Base-by-base conservation (phyloP, 2,797 vertebrate genomes). In the Petrocephalus schoutedeni region DNA sequence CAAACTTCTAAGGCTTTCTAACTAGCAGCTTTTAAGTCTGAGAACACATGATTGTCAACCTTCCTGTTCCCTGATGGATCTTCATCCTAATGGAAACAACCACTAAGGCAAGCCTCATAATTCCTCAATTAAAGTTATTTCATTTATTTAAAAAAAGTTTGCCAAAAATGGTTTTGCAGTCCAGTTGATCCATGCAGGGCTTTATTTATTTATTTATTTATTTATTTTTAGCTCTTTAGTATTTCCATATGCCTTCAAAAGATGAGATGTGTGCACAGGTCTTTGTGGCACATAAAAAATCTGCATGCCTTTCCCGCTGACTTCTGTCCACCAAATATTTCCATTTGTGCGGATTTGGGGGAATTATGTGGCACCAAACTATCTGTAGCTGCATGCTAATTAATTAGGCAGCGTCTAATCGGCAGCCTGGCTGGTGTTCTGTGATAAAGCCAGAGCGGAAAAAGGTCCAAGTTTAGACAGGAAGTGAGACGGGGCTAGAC, bases 381-480 rank as follows among this genome's bases (percentile, higher is more conserved):
- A 90, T 92, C 94, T 94, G 95, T 93, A 92, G 95, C 94, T 91
- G 92, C 93, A 91, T 88, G 53, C 93, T 93, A 93, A 93, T 95
- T 92, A 91, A 94, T 96, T 95, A 96, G 93, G 93, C 90, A 89
- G 84, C 88, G 91, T 93, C 88, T 91, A 92, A 93, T 92, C 92
- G 21, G 93, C 92, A 87, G 85, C 92, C 91, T 87, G 91, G 93
- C 94, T 96, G 95, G 91, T 94, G 93, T 93, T 90, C 91, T 86
- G 88, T 94, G 96, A 96, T 96, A 95, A 96, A 96, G 94, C 92
- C 41, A 49, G 92, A 90, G 93, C 92, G 91, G 88, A 59, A 91
- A 93, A 89, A 90, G 90, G 88, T 93, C 92, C 93, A 91, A 90
- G 90, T 92, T 94, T 90, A 94, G 91, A 91, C 89, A 88, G 92